Evolutionary conservation across 2,888 invertebrate species (phyloP).

Genomic region (Clostera curtula): DNA sequence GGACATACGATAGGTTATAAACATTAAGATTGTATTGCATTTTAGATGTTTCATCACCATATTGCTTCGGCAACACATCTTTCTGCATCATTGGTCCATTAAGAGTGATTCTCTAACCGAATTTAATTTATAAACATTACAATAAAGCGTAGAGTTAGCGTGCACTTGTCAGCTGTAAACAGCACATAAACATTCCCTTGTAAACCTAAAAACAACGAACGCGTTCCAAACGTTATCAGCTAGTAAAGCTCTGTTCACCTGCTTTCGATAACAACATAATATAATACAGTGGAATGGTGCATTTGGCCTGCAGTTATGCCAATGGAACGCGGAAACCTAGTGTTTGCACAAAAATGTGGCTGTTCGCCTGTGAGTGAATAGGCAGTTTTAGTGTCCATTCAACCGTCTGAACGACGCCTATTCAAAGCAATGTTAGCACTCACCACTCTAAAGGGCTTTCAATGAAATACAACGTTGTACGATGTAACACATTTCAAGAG

Average conservation of each 20-base stretch:
- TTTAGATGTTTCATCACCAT: too few relatives aligned
- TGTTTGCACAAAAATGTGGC: constrained; percentile 49
- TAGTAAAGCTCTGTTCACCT: background rate
- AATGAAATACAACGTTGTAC: constrained; percentile 35
- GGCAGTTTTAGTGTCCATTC: constrained; percentile 60
- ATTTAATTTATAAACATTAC: too few relatives aligned
- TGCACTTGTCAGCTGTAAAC: too few relatives aligned
- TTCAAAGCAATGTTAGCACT: constrained; percentile 51
- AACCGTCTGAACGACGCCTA: constrained; percentile 39
- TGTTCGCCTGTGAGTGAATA: constrained; percentile 57
- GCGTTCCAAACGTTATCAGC: too few relatives aligned
- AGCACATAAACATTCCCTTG: too few relatives aligned
- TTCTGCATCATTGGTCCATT: too few relatives aligned
- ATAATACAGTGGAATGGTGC: constrained; percentile 23
- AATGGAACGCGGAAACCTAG: constrained; percentile 54
- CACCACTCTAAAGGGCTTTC: constrained; percentile 34
- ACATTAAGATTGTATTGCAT: too few relatives aligned
- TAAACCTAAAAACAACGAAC: too few relatives aligned
- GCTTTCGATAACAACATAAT: constrained; percentile 16
- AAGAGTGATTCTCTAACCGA: too few relatives aligned
- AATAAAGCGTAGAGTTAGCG: too few relatives aligned
- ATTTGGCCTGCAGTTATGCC: constrained; percentile 19
- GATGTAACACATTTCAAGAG: constrained; percentile 20
- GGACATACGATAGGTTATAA: too few relatives aligned
- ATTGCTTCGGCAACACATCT: too few relatives aligned